phyloP scores from a whole-genome alignment of 2,113 vertebrate species.

The Tor tambroides region DNA sequence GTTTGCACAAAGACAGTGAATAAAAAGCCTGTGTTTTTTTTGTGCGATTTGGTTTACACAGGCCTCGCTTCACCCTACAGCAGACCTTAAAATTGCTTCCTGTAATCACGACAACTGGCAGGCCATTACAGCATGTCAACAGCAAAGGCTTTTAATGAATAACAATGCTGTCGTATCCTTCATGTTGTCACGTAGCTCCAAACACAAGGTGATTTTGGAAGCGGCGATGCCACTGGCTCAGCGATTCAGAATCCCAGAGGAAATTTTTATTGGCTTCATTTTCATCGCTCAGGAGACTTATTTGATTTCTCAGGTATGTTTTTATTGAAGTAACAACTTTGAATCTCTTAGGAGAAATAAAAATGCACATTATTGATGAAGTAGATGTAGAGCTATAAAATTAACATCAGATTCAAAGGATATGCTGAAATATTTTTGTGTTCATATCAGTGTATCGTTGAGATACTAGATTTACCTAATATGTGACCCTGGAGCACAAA shows the following conservation, averaged over 20 bases:
- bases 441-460: no score
- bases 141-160: slow-evolving; percentile 31
- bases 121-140: slow-evolving; percentile 28
- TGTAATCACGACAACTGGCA: slow-evolving; percentile 34
- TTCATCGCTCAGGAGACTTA: neutral
- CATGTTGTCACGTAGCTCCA: slow-evolving; percentile 24
- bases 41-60: neutral
- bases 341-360: neutral
- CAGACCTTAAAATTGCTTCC: slow-evolving; percentile 23
- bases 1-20: slow-evolving; percentile 5
- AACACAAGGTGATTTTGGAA: slow-evolving; percentile 31
- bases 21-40: neutral
- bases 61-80: slow-evolving; percentile 14
- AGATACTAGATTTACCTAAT: no score
- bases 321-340: neutral
- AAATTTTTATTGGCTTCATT: slow-evolving; percentile 9
- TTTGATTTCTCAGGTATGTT: neutral
- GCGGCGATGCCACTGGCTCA: neutral
- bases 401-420: neutral
- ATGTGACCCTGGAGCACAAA: no score
- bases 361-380: neutral
- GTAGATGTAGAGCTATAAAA: neutral
- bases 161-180: slow-evolving; percentile 20
- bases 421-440: neutral
- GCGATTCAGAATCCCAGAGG: slow-evolving; percentile 7